phyloP scores from a whole-genome alignment of 2,888 invertebrate species.

The Punctoribates punctum region DNA sequence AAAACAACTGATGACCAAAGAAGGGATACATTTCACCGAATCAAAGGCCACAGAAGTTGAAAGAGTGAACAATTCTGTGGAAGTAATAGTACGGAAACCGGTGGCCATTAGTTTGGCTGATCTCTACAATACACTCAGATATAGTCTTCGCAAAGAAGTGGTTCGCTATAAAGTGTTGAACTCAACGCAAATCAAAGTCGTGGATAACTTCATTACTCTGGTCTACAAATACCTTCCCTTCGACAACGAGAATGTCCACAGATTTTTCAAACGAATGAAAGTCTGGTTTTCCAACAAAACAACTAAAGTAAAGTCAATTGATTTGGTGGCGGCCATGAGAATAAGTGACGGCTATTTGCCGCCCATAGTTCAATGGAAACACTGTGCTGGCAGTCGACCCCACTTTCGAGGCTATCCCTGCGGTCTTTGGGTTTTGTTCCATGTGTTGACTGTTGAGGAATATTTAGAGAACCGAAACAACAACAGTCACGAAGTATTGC shows the following conservation, averaged over 20 bases:
- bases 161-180: conserved; percentile 65
- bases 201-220: conserved; percentile 63
- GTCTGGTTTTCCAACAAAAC: conserved; percentile 41
- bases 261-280: conserved; percentile 44
- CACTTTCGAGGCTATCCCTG: conserved; percentile 84
- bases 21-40: neutral
- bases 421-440: conserved; percentile 92
- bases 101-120: conserved; percentile 72
- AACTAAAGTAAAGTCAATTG: neutral
- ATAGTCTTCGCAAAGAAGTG: conserved; percentile 78
- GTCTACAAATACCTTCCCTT: conserved; percentile 43
- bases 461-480: conserved; percentile 51
- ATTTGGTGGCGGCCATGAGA: conserved; percentile 35
- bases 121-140: conserved; percentile 76
- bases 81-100: neutral
- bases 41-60: neutral
- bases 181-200: conserved; percentile 67
- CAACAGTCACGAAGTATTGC: conserved; percentile 63
- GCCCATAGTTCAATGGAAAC: conserved; percentile 60
- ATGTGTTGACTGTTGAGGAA: conserved; percentile 79
- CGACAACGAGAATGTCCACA: conserved; percentile 43
- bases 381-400: conserved; percentile 74
- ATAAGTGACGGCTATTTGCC: conserved; percentile 43
- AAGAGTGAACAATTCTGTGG: neutral
- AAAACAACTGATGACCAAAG: neutral